These are phyloP conservation scores for Gobiocypris rarus DNA, from an alignment of 2,113 vertebrate species.

Conservation along the genomic window DNA sequence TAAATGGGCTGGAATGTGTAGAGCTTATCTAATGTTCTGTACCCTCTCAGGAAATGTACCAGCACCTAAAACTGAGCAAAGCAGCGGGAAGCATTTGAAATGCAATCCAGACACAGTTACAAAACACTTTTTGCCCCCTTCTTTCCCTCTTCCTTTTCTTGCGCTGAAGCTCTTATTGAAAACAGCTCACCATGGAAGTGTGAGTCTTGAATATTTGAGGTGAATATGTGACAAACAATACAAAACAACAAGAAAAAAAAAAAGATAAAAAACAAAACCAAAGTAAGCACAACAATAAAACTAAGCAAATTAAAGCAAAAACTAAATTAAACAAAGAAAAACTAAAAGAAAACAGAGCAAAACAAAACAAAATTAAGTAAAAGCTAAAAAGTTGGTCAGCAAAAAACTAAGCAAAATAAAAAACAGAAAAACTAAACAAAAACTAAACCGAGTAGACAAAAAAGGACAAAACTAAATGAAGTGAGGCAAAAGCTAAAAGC, in stretches of 20 bases:
- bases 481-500: neutral
- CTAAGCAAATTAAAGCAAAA: neutral
- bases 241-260: neutral
- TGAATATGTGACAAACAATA: conserved; percentile 29
- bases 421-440: neutral
- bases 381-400: neutral
- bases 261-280: neutral
- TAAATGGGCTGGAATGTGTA: conserved; percentile 52
- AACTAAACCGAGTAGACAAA: neutral
- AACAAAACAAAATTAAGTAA: neutral
- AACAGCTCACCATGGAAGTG: conserved; percentile 52
- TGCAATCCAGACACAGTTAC: conserved; percentile 58
- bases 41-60: conserved; percentile 63
- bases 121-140: conserved; percentile 49
- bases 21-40: conserved; percentile 63
- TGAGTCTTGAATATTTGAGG: conserved; percentile 20
- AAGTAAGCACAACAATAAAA: neutral
- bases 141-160: conserved; percentile 44
- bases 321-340: neutral
- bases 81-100: conserved; percentile 63
- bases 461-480: neutral
- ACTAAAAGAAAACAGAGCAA: neutral
- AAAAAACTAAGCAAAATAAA: neutral
- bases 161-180: conserved; percentile 56
- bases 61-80: conserved; percentile 59